A percentile compares a stretch with the other conserved stretches of the same genome.
Conservation (phyloP, 2,888 invertebrate genomes). For the Drosophila histrio region DNA sequence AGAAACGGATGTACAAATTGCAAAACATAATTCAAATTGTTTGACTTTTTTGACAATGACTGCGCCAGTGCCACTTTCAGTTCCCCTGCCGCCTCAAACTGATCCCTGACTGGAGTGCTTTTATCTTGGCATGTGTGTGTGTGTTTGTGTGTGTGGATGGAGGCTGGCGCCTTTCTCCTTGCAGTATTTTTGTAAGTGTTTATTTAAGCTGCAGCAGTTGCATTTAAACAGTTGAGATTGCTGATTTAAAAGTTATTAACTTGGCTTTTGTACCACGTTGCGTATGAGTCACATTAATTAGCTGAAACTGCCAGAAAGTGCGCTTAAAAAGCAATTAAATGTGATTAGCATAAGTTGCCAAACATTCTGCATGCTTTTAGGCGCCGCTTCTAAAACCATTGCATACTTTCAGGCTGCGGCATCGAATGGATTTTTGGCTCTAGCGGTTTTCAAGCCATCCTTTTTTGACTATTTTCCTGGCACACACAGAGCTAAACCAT, state of each 20-base stretch:
- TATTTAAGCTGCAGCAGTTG: conserved; percentile 16
- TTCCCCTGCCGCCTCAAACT: not conserved
- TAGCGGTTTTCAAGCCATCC: conserved; percentile 22
- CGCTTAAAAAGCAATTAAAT: conserved; percentile 83
- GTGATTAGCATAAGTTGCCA: conserved; percentile 78
- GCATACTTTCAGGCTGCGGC: conserved; percentile 55
- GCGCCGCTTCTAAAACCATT: conserved; percentile 40
- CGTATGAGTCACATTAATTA: conserved; percentile 75
- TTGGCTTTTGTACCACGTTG: conserved; percentile 31
- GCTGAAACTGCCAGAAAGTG: conserved; percentile 67
- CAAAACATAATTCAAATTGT: conserved; percentile 81
- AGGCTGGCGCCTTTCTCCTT: conserved; percentile 23
- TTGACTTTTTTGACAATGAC: conserved; percentile 80
- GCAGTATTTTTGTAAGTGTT: conserved; percentile 20
- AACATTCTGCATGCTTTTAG: conserved; percentile 36
- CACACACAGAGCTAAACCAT: conserved; percentile 55
- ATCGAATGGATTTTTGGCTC: conserved; percentile 32
- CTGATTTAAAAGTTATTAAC: conserved; percentile 40
- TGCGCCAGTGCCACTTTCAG: conserved; percentile 55
- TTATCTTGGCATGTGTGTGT: conserved; percentile 55
- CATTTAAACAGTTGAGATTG: conserved; percentile 14
- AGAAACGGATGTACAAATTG: conserved; percentile 79
- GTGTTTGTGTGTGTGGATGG: conserved; percentile 1
- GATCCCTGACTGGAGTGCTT: conserved; percentile 37
- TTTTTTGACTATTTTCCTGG: conserved; percentile 24